Conservation (phyloP, 1,140 invertebrate genomes). For the Euura lappo region DNA sequence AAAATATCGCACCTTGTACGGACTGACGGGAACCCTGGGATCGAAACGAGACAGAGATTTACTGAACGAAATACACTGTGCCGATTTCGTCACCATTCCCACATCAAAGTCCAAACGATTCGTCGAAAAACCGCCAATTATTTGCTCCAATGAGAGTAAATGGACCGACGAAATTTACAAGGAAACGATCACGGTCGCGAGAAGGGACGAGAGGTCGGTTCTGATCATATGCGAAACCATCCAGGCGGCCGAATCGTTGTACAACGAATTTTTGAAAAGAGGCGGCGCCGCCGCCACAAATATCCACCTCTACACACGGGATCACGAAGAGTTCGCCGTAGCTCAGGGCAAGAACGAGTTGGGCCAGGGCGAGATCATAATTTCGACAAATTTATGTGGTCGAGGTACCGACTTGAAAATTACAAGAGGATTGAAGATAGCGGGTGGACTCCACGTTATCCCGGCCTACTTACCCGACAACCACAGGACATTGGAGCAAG, state of each 20-base stretch:
- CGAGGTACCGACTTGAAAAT: constrained; percentile 54
- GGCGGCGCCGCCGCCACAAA: neutral
- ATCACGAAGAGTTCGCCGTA: constrained; percentile 28
- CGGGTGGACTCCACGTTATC: constrained; percentile 51
- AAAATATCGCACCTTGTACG: constrained; percentile 43
- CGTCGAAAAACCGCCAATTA: constrained; percentile 26
- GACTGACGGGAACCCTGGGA: constrained; percentile 52
- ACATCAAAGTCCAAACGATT: constrained; percentile 34
- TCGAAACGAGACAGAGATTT: constrained; percentile 37
- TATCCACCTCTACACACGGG: constrained; percentile 27
- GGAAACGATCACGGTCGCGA: constrained; percentile 6
- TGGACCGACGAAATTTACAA: constrained; percentile 21
- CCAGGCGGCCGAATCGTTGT: constrained; percentile 27
- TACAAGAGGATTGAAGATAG: constrained; percentile 30
- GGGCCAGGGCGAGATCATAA: constrained; percentile 33
- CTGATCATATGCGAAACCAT: constrained; percentile 47
- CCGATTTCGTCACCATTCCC: constrained; percentile 43
- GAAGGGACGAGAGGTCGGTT: constrained; percentile 28
- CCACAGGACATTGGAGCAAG: constrained; percentile 48
- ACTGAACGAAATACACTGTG: constrained; percentile 34
- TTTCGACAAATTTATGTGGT: constrained; percentile 56
- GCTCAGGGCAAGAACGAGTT: constrained; percentile 18
- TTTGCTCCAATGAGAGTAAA: constrained; percentile 21
- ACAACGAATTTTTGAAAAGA: constrained; percentile 14
- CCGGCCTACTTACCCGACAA: constrained; percentile 49